Conservation (phyloP, 2,797 vertebrate species). For the Coreius guichenoti region DNA sequence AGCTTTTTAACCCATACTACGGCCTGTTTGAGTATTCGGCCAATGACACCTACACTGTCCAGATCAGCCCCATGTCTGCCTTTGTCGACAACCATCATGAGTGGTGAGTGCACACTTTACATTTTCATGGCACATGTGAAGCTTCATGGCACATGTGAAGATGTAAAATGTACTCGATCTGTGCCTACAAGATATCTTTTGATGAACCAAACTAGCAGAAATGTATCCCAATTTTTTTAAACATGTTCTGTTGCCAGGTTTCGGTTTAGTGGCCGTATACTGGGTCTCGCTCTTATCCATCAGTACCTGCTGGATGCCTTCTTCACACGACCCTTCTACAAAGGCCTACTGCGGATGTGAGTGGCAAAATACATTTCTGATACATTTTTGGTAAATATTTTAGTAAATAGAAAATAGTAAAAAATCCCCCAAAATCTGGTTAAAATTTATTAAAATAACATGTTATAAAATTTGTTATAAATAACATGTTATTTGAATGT, state of each 20-base stretch:
- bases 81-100: conserved; percentile 99
- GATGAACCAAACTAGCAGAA: too few species aligned
- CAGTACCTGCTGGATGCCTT: conserved; percentile 98
- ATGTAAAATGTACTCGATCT: neutral
- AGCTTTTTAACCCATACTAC: conserved; percentile 97
- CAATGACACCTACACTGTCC: conserved; percentile 97
- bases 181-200: neutral
- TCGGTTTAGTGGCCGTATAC: conserved; percentile 95
- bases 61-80: conserved; percentile 99
- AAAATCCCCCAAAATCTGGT: neutral
- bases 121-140: neutral
- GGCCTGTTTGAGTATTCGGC: conserved; percentile 98
- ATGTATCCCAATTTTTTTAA: neutral
- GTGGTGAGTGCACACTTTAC: conserved; percentile 81
- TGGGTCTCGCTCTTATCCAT: conserved; percentile 95
- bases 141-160: neutral
- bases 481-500: neutral
- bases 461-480: neutral
- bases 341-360: conserved; percentile 96
- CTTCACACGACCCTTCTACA: conserved; percentile 97
- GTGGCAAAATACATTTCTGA: conserved; percentile 59
- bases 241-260: conserved; percentile 81
- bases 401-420: neutral
- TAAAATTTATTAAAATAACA: neutral
- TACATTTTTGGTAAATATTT: neutral